Conservation (phyloP, 2,113 vertebrate species). For the Laticauda colubrina region DNA sequence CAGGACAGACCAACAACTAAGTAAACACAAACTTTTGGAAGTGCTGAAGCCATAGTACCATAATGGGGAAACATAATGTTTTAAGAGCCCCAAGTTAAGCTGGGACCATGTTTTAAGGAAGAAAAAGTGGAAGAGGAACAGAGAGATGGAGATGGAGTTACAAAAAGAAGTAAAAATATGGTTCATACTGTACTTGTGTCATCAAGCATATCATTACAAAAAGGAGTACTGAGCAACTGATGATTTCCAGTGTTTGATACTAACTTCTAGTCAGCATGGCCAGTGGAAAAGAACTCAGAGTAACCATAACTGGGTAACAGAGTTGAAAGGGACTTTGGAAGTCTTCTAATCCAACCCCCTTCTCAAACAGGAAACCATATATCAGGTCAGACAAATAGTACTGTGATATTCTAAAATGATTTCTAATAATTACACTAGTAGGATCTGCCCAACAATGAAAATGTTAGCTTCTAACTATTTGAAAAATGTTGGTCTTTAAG, state of each 20-base stretch:
- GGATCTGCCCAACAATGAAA: neutral
- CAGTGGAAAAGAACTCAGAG: neutral
- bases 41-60: neutral
- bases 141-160: neutral
- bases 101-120: neutral
- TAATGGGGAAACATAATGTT: neutral
- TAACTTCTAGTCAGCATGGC: neutral
- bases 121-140: neutral
- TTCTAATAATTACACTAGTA: neutral
- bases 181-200: neutral
- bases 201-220: neutral
- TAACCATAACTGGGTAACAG: too few relatives aligned
- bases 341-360: too few relatives aligned
- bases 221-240: neutral
- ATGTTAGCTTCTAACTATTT: neutral
- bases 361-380: too few relatives aligned
- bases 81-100: neutral
- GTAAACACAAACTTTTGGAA: neutral
- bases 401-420: neutral
- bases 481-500: neutral
- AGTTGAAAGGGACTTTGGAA: too few relatives aligned
- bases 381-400: too few relatives aligned
- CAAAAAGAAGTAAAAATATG: neutral
- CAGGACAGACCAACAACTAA: neutral
- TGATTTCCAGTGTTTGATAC: neutral